A percentile compares a stretch with the other conserved stretches of the same genome.
Evolutionary conservation across 1,140 invertebrate species (phyloP).

Genomic region (Drosophila nannoptera): DNA sequence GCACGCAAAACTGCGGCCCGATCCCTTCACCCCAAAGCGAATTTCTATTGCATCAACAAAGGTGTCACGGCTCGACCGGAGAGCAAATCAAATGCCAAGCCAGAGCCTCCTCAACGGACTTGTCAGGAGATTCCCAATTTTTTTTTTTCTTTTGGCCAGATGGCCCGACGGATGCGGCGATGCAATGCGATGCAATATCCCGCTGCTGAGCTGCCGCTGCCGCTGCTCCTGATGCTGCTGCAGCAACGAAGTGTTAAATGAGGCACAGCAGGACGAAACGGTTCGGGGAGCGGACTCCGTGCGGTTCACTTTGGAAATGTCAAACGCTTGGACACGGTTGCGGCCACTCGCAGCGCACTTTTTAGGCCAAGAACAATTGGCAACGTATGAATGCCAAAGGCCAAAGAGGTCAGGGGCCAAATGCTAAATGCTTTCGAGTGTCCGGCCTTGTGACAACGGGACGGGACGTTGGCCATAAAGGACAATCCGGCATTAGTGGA

Average conservation of each 20-base stretch:
- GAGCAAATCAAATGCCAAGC: not conserved
- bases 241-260: constrained; percentile 75
- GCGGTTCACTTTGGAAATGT: constrained; percentile 10
- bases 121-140: too few species aligned
- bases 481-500: constrained; percentile 54
- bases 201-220: constrained; percentile 51
- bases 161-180: constrained; percentile 23
- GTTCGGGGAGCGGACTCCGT: not conserved
- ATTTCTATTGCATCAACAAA: constrained; percentile 68
- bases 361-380: not conserved
- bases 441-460: constrained; percentile 34
- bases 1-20: too few species aligned
- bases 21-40: too few species aligned
- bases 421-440: constrained; percentile 53
- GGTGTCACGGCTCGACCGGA: constrained; percentile 31
- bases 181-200: constrained; percentile 52
- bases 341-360: constrained; percentile 14
- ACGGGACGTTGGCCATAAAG: constrained; percentile 62
- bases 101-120: too few species aligned
- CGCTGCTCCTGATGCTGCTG: too few species aligned
- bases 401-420: not conserved
- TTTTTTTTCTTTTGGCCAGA: constrained; percentile 39
- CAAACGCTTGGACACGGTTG: constrained; percentile 62
- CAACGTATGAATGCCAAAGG: too few species aligned
- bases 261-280: constrained; percentile 46